Evolutionary conservation across 2,888 invertebrate genomes (phyloP).

Genomic region (Thysanoteuthis rhombus): DNA sequence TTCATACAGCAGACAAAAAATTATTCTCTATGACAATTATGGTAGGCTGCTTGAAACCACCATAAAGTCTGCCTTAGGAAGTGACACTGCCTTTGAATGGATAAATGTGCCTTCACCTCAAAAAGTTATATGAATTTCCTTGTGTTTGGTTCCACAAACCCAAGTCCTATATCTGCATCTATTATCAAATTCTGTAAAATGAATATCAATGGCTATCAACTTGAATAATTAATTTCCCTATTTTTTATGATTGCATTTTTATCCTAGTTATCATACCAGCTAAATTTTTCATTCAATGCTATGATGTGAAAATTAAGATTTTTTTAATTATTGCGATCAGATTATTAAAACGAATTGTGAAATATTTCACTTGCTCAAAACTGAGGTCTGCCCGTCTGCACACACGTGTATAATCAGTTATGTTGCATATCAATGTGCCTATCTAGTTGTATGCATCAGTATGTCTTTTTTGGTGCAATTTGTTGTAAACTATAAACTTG

Average conservation of each 20-base stretch:
- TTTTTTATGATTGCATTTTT: neutral
- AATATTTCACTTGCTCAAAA: neutral
- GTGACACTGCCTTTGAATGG: no score
- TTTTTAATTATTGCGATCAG: neutral
- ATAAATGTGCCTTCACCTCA: no score
- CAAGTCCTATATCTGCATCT: no score
- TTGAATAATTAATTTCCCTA: no score
- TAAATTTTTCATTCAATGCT: neutral
- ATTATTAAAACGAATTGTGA: neutral
- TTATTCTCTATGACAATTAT: no score
- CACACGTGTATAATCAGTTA: neutral
- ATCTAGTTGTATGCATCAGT: neutral
- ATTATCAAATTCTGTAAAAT: no score
- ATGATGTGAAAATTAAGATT: neutral
- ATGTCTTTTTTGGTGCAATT: neutral
- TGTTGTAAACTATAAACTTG: neutral
- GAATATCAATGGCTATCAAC: no score
- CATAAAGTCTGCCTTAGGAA: no score
- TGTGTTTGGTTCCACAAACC: no score
- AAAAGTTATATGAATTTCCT: no score
- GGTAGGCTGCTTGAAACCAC: no score
- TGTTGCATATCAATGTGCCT: neutral
- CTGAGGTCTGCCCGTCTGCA: neutral
- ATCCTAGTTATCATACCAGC: neutral
- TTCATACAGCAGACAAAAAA: no score